Base-by-base conservation (phyloP, 2,797 vertebrate species). In the Manis crassicaudata region DNA sequence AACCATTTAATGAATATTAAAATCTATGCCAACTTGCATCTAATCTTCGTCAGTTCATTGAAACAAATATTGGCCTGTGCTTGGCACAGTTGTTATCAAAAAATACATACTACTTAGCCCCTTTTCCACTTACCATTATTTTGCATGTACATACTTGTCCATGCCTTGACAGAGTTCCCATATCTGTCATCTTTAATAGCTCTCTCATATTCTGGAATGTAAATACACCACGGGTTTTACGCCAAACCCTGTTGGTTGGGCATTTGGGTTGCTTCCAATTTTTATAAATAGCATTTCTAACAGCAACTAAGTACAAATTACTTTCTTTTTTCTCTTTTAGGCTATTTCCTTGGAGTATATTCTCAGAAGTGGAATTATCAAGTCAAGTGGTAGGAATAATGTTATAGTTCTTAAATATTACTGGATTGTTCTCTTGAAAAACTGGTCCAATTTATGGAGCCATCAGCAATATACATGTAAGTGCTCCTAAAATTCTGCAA, bases 221-320 rank as follows among this genome's bases (percentile, higher is more conserved):
- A 96, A 96, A 92, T 92, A 90, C 20, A 58, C 68, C 32, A 63
- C 37, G 68, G 83, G 21, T 82, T 92, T 90, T 83, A 90, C 88
- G 91, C 95, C 82, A 92, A 93, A 90, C 35, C 32, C 58, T 16
- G 43, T 80, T 25, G 54, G 85, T 75, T 96, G 56, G 91, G 60
- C 88, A 93, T 94, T 84, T 94, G 96, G 70, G 21, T 80, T 72
- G 70, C 60, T 95, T 95, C 93, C 96, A 96, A 20, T 46, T 88
- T 95, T 91, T 96, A 96, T 91, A 97, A 97, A 96, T 96, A 97
- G 94, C 56, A 60, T 96, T 96, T 84, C 58, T 92, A 93, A 96
- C 90, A 90, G 77, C 60, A 96, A 92, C 62, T 90, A 88, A 97
- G 73, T 85, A 96, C 81, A 96, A 88, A 94, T 96, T 88, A 72